These are phyloP conservation scores for Melitaea athalia DNA, from an alignment of 2,888 invertebrate species.

Conservation along the genomic window DNA sequence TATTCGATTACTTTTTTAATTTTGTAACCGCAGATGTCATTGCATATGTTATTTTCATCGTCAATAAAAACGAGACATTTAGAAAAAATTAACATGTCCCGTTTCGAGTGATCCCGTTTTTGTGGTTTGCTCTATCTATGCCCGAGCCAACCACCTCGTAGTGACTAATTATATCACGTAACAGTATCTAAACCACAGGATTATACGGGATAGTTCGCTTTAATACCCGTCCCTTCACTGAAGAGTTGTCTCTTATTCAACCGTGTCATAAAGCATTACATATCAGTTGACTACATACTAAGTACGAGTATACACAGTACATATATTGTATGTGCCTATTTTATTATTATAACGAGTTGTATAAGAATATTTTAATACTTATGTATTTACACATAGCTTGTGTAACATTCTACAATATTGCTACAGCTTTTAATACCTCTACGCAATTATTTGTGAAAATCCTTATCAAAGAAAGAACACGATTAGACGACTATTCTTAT, in stretches of 20 bases:
- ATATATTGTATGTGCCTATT: background rate
- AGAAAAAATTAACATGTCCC: conserved; percentile 44
- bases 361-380: background rate
- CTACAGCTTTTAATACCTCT: too few species aligned
- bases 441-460: too few species aligned
- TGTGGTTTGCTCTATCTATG: conserved; percentile 52
- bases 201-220: conserved; percentile 29
- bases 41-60: conserved; percentile 1
- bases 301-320: background rate
- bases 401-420: too few species aligned
- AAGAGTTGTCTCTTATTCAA: conserved; percentile 9
- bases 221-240: conserved; percentile 4
- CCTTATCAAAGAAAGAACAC: too few species aligned
- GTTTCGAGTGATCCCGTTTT: conserved; percentile 51
- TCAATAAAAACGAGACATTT: background rate
- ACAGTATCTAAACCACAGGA: conserved; percentile 53
- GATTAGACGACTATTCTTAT: too few species aligned
- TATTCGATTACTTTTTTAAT: too few species aligned
- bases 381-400: too few species aligned
- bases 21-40: conserved; percentile 19
- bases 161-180: conserved; percentile 50
- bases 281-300: conserved; percentile 4
- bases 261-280: conserved; percentile 19
- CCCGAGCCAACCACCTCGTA: conserved; percentile 45
- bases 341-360: background rate